phyloP scores from a whole-genome alignment of 2,888 invertebrate species.

The Acanthosepion lycidas region DNA sequence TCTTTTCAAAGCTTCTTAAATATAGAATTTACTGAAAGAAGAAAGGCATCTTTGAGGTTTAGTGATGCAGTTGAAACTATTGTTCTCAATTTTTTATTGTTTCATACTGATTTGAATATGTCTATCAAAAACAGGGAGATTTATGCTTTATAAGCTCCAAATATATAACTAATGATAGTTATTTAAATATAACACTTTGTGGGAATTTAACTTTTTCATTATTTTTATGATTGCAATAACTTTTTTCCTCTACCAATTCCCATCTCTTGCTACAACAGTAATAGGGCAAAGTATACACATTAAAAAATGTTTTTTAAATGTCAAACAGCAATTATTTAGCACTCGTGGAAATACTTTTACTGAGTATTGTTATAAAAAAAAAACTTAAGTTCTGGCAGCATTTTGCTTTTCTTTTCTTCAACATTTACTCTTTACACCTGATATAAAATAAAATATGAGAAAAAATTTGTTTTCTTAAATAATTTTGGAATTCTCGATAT shows the following conservation, averaged over 20 bases:
- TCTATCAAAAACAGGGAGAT: too few species aligned
- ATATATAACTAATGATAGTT: not conserved
- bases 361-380: not conserved
- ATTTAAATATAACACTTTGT: not conserved
- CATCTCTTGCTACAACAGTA: not conserved
- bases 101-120: too few species aligned
- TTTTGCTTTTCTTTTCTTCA: not conserved
- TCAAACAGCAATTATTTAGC: constrained; percentile 23
- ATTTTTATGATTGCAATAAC: not conserved
- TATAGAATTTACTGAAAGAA: too few species aligned
- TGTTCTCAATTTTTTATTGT: too few species aligned
- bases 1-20: too few species aligned
- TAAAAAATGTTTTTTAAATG: not conserved
- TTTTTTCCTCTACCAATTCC: not conserved
- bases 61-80: too few species aligned
- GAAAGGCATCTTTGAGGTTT: too few species aligned
- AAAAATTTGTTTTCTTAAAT: too few species aligned
- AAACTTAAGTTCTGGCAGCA: not conserved
- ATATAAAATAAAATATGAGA: not conserved
- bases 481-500: too few species aligned
- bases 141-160: not conserved
- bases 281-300: not conserved
- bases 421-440: not conserved
- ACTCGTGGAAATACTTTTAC: not conserved
- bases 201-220: not conserved